Evolutionary conservation across 1,140 invertebrate species (phyloP).

Genomic region (Sitodiplosis mosellana): DNA sequence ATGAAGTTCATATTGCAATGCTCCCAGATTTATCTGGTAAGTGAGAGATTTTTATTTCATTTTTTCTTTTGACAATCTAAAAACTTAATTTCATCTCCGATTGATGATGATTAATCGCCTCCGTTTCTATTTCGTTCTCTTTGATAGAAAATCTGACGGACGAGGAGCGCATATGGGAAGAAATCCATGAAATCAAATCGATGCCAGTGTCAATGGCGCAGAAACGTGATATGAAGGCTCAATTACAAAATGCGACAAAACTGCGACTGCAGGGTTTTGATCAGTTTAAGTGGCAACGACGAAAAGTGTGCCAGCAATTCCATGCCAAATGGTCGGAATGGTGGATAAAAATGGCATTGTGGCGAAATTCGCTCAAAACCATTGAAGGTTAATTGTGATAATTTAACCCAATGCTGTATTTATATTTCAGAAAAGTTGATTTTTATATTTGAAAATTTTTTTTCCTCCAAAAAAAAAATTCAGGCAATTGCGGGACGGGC

Average conservation of each 20-base stretch:
- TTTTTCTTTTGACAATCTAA: conserved; percentile 1
- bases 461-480: no score
- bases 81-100: background rate
- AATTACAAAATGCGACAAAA: conserved; percentile 62
- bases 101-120: background rate
- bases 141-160: conserved; percentile 51
- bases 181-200: conserved; percentile 68
- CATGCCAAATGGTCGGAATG: conserved; percentile 36
- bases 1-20: conserved; percentile 53
- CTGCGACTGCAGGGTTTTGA: conserved; percentile 57
- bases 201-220: conserved; percentile 65
- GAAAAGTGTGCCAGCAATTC: conserved; percentile 46
- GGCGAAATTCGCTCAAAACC: conserved; percentile 46
- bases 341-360: conserved; percentile 47
- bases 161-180: conserved; percentile 67
- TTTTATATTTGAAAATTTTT: no score
- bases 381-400: no score
- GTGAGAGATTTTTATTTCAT: conserved; percentile 6
- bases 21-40: conserved; percentile 51
- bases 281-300: conserved; percentile 53
- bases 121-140: background rate
- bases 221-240: conserved; percentile 57
- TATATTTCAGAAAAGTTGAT: no score
- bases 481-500: conserved; percentile 61
- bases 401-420: no score